Evolutionary conservation across 2,113 vertebrate genomes (phyloP).

Genomic region (human): DNA sequence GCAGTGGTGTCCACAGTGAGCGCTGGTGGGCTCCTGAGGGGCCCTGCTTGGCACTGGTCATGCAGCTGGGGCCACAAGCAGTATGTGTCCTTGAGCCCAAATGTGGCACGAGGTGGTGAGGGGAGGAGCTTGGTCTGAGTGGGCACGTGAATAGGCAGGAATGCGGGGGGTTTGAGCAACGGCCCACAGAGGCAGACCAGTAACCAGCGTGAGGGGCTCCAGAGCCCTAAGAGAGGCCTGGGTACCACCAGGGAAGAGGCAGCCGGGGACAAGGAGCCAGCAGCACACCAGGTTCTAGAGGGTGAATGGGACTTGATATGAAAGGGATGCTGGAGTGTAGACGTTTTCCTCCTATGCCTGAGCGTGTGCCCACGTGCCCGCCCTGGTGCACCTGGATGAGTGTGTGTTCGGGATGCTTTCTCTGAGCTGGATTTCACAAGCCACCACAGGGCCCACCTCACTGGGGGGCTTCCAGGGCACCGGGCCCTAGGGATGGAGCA

Average conservation of each 20-base stretch:
- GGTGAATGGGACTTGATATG: not conserved
- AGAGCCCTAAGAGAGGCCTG: not conserved
- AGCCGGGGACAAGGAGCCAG: not conserved
- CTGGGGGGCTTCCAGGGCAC: not conserved
- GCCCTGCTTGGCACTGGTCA: rapidly evolving
- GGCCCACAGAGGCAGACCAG: not conserved
- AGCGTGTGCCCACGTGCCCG: rapidly evolving
- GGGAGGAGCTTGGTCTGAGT: not conserved
- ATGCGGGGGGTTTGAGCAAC: rapidly evolving
- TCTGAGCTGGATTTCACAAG: not conserved
- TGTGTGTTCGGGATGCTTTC: not conserved
- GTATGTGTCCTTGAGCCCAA: not conserved
- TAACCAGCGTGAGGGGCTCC: not conserved
- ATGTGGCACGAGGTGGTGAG: no score
- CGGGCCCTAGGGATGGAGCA: not conserved
- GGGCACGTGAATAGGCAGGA: not conserved
- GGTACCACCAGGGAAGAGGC: not conserved
- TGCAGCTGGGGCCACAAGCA: not conserved
- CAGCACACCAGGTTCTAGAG: not conserved
- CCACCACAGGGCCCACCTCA: no score
- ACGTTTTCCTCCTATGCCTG: rapidly evolving
- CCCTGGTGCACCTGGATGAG: not conserved
- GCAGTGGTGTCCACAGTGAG: not conserved
- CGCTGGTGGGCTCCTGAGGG: not conserved
- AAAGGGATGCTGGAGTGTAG: not conserved